phyloP scores from a whole-genome alignment of 2,888 invertebrate genomes.

The Epinotia brunnichana region DNA sequence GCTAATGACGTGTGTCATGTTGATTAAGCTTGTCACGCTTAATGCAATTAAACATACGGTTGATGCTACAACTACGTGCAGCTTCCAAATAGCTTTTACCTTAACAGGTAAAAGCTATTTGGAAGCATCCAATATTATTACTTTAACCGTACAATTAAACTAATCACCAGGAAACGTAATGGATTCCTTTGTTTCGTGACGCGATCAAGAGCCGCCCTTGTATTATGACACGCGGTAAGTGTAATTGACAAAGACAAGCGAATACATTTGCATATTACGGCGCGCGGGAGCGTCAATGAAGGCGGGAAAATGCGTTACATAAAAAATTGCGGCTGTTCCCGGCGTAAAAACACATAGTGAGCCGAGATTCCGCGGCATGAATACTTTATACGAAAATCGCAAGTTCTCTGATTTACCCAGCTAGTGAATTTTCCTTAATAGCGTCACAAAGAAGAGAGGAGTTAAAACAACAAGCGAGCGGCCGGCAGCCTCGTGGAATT shows the following conservation, averaged over 20 bases:
- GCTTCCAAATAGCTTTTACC: too few species aligned
- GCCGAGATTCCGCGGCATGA: conserved; percentile 46
- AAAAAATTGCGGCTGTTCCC: conserved; percentile 49
- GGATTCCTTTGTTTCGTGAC: conserved; percentile 31
- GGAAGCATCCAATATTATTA: conserved; percentile 25
- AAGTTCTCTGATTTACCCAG: conserved; percentile 62
- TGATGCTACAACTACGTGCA: conserved; percentile 13
- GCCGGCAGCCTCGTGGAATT: conserved; percentile 67
- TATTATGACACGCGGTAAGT: conserved; percentile 41
- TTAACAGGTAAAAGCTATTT: neutral
- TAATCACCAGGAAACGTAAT: conserved; percentile 33
- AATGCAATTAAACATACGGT: conserved; percentile 33
- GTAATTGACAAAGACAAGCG: conserved; percentile 43
- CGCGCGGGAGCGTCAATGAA: conserved; percentile 35
- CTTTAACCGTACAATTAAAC: conserved; percentile 29
- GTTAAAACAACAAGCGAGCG: conserved; percentile 73
- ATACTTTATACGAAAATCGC: conserved; percentile 54
- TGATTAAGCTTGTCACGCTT: conserved; percentile 30
- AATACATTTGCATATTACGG: conserved; percentile 42
- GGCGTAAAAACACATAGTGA: conserved; percentile 50
- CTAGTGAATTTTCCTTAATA: conserved; percentile 69
- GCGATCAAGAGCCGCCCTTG: conserved; percentile 36
- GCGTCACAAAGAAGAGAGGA: conserved; percentile 68
- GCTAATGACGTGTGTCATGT: conserved; percentile 20
- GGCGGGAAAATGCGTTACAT: conserved; percentile 46